Evolutionary conservation across 2,888 invertebrate species (phyloP).

Genomic region (Polylopha cassiicola): DNA sequence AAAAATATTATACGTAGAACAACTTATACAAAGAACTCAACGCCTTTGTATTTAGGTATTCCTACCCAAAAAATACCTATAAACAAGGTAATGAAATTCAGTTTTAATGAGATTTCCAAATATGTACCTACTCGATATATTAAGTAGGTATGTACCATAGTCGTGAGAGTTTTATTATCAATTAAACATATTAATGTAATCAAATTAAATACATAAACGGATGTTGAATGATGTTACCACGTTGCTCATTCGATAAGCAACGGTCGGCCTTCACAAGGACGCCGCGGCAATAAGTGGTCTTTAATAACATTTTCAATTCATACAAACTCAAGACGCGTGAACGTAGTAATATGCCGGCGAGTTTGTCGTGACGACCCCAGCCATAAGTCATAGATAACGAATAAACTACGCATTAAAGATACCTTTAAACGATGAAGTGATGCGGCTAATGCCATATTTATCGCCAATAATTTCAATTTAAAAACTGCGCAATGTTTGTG

Average conservation of each 20-base stretch:
- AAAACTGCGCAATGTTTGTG: too few species aligned
- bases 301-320: slow-evolving; percentile 39
- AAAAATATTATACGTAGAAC: too few species aligned
- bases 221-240: too few species aligned
- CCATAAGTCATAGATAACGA: slow-evolving; percentile 18
- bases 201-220: not conserved
- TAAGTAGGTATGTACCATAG: too few species aligned
- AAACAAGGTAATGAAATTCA: too few species aligned
- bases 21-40: too few species aligned
- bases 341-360: slow-evolving; percentile 23
- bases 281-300: slow-evolving; percentile 38
- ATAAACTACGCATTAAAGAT: slow-evolving; percentile 17
- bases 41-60: too few species aligned
- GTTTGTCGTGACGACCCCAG: slow-evolving; percentile 13
- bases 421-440: slow-evolving; percentile 10
- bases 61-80: too few species aligned
- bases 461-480: slow-evolving; percentile 15
- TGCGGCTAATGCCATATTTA: slow-evolving; percentile 14
- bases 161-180: too few species aligned
- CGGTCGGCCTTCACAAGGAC: slow-evolving; percentile 69
- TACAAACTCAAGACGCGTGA: slow-evolving; percentile 36
- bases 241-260: slow-evolving; percentile 35
- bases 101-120: too few species aligned
- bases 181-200: too few species aligned
- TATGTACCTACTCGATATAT: too few species aligned